A percentile compares a stretch with the other conserved stretches of the same genome.
phyloP scores from a whole-genome alignment of 2,113 vertebrate genomes.

The Mormyrus lacerda region DNA sequence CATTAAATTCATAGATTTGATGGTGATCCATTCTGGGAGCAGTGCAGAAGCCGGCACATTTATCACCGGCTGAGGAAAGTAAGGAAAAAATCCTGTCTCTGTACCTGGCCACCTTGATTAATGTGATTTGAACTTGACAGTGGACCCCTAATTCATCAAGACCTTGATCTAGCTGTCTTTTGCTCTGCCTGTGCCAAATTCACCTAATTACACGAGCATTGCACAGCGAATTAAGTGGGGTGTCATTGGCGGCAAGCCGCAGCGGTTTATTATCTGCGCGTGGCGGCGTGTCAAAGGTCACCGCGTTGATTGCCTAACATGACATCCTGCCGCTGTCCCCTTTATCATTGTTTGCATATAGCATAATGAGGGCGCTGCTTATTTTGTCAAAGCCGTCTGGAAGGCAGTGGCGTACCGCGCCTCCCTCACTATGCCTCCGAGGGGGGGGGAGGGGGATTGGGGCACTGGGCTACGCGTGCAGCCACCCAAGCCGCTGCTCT shows the following conservation, averaged over 20 bases:
- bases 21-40: slow-evolving; percentile 55
- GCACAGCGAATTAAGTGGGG: slow-evolving; percentile 63
- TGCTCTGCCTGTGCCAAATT: slow-evolving; percentile 53
- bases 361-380: slow-evolving; percentile 55
- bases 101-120: slow-evolving; percentile 66
- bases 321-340: slow-evolving; percentile 51
- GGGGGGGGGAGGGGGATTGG: neutral
- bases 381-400: slow-evolving; percentile 56
- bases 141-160: slow-evolving; percentile 69
- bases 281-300: slow-evolving; percentile 53
- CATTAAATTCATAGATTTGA: slow-evolving; percentile 59
- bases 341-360: slow-evolving; percentile 65
- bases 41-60: slow-evolving; percentile 50
- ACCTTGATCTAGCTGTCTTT: slow-evolving; percentile 55
- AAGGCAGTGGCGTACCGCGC: slow-evolving; percentile 3
- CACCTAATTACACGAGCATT: slow-evolving; percentile 67
- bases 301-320: slow-evolving; percentile 61
- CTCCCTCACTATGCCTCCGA: neutral
- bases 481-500: neutral
- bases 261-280: slow-evolving; percentile 57
- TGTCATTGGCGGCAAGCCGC: slow-evolving; percentile 62
- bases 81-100: slow-evolving; percentile 46
- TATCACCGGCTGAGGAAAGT: slow-evolving; percentile 44
- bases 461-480: neutral
- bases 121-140: slow-evolving; percentile 64